Conservation (phyloP, 1,140 invertebrate genomes). For the Adoxophyes honmai region DNA sequence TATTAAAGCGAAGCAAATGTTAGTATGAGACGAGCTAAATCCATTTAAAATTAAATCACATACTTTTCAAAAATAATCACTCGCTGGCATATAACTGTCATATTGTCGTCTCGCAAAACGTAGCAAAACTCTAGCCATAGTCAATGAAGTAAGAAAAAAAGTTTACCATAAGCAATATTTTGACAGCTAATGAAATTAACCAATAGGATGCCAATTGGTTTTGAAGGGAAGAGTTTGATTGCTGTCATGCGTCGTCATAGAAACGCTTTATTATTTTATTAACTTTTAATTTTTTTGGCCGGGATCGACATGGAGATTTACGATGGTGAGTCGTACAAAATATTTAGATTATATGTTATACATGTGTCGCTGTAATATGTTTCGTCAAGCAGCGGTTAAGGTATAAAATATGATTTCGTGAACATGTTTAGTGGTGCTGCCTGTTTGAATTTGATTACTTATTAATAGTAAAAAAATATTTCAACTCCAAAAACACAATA, state of each 20-base stretch:
- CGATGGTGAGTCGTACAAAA: slow-evolving; percentile 57
- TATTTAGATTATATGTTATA: slow-evolving; percentile 25
- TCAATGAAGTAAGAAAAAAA: background rate
- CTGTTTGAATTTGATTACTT: too few relatives aligned
- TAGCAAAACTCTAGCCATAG: background rate
- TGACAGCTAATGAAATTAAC: slow-evolving; percentile 16
- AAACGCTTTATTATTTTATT: slow-evolving; percentile 68
- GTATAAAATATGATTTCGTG: background rate
- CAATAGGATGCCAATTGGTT: slow-evolving; percentile 47
- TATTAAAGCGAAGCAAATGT: too few relatives aligned
- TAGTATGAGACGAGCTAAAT: too few relatives aligned
- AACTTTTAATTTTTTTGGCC: slow-evolving; percentile 68
- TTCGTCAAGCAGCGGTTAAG: background rate
- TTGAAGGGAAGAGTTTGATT: slow-evolving; percentile 24
- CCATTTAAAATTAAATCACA: too few relatives aligned
- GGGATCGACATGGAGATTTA: slow-evolving; percentile 67
- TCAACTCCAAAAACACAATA: too few relatives aligned
- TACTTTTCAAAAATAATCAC: too few relatives aligned
- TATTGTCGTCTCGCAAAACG: background rate
- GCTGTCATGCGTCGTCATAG: slow-evolving; percentile 76
- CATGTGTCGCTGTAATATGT: background rate
- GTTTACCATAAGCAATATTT: slow-evolving; percentile 16
- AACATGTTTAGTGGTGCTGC: slow-evolving; percentile 52
- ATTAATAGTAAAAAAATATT: too few relatives aligned
- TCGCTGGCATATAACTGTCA: too few relatives aligned